Evolutionary conservation across 35 echinoderm and acorn worm species (phyloP), one percentile per base, ranked within the genome.

Genomic region (Ptychodera flava): DNA sequence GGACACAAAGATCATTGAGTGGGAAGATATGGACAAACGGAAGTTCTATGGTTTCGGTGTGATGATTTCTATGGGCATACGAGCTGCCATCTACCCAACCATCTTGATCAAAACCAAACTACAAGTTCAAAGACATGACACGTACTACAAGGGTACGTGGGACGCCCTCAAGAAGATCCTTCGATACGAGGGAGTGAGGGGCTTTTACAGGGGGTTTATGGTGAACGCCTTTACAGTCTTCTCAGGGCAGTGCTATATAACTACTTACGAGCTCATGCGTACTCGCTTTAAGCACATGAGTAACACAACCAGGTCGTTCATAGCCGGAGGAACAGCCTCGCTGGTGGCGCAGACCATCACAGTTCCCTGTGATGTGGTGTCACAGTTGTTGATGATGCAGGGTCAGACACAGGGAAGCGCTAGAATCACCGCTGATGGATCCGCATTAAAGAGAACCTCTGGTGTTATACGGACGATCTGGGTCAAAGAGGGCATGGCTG

Each of bases 91-190:
- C 34, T 98, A 94, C 80, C 95, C 95, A 36, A 86, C 90, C 78
- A 89, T 82, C 64, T 83, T 98, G 30, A 91, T 94, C 85, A 94
- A 98, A 86, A 98, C 95, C 0, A 86, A 92, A 84, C 90, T 98
- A 0, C 95, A 98, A 85, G 90, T 98, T 1, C 95, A 98, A 76
- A 91, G 35, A 22, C 77, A 90, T 30, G 93, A 98, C 33, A 77
- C 90, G 15, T 31, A 90, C 32, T 98, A 94, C 83, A 86, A 80
- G 16, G 95, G 95, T 29, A 98, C 95, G 0, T 98, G 95, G 95
- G 95, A 98, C 79, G 95, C 95, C 15, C 85, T 94, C 15, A 97
- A 94, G 83, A 98, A 98, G 82, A 94, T 99, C 15, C 81, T 87
- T 33, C 84, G 82, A 76, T 99, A 99, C 38, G 96, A 99, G 78